Conservation (phyloP, 2,888 invertebrate species). For the Conops quadrifasciatus region DNA sequence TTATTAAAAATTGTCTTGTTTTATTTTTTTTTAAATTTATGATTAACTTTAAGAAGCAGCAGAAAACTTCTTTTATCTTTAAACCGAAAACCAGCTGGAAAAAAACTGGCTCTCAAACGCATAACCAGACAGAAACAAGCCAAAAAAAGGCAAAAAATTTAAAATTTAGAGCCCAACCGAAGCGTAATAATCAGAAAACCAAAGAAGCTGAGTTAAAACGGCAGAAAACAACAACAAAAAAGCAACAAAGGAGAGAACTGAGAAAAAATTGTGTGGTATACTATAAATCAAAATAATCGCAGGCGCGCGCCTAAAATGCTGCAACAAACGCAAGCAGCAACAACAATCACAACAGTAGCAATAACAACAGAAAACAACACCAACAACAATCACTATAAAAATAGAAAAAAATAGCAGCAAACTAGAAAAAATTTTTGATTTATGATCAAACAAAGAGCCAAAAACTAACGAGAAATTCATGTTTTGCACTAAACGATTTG, state of each 20-base stretch:
- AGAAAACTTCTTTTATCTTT: too few species aligned
- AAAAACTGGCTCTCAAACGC: neutral
- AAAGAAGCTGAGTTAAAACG: neutral
- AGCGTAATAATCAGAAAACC: neutral
- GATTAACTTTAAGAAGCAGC: too few species aligned
- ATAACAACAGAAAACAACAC: conserved; percentile 2
- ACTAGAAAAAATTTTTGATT: conserved; percentile 15
- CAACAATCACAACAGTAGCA: neutral
- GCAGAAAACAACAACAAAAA: neutral
- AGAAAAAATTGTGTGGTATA: neutral
- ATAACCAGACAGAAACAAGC: neutral
- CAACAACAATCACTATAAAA: neutral
- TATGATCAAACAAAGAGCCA: conserved; percentile 31
- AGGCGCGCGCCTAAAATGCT: conserved; percentile 21
- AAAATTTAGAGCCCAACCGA: neutral
- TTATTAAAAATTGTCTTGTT: too few species aligned
- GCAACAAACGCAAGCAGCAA: conserved; percentile 8
- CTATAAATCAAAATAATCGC: conserved; percentile 27
- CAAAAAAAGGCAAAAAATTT: neutral
- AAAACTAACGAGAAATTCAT: conserved; percentile 34
- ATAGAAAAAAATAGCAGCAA: conserved; percentile 1
- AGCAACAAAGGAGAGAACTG: neutral
- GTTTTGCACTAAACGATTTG: conserved; percentile 32
- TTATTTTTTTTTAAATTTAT: too few species aligned
- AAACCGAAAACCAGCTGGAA: neutral